Percentiles rank a stretch among this genome's conserved stretches.
Evolutionary conservation across 2,113 vertebrate species (phyloP).

Genomic region (Corythaixoides concolor): DNA sequence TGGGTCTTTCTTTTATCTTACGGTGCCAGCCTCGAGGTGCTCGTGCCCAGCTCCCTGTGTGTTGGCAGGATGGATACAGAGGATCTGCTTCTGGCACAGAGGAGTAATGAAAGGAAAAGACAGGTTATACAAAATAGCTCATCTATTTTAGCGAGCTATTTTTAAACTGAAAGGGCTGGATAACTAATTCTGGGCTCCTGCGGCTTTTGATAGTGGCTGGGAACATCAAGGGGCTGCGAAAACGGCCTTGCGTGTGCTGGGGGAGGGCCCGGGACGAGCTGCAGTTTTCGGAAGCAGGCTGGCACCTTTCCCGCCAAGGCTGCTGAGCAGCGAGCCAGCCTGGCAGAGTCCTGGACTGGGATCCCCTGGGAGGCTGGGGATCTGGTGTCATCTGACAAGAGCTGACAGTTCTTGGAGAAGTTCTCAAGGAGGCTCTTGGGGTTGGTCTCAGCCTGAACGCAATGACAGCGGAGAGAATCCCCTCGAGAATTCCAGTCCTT

Average conservation of each 20-base stretch:
- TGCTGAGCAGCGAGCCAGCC: neutral
- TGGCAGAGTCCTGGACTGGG: neutral
- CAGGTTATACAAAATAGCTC: neutral
- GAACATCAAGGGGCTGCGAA: neutral
- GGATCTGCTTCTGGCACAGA: neutral
- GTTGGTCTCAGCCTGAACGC: neutral
- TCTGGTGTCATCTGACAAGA: neutral
- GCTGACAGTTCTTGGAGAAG: accelerated
- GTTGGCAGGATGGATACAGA: neutral
- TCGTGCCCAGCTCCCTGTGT: neutral
- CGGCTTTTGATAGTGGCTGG: neutral
- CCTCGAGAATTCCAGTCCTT: neutral
- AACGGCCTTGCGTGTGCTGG: accelerated
- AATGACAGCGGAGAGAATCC: neutral
- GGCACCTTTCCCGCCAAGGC: neutral
- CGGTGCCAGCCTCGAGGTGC: neutral
- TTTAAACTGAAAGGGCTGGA: neutral
- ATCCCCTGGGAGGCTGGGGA: neutral
- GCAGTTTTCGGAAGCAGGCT: neutral
- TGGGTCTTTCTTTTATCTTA: neutral
- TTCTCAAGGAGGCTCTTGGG: neutral
- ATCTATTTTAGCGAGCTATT: neutral
- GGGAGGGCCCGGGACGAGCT: neutral
- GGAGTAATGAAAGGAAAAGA: neutral
- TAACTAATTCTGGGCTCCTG: neutral